Conservation (phyloP, 2,888 invertebrate genomes). For the Hoplodrina ambigua region DNA sequence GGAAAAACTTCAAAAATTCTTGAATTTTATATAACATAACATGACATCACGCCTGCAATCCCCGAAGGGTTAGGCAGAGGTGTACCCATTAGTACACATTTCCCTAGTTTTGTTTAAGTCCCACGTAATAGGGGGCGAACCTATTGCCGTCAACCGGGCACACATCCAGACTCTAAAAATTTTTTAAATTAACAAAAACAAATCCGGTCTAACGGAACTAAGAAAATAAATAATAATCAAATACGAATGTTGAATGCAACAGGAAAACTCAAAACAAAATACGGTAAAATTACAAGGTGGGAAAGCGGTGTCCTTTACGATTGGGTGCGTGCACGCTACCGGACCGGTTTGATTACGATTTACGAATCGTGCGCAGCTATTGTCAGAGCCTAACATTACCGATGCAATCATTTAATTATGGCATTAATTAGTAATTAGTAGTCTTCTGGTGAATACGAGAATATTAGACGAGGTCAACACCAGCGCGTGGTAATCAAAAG, state of each 20-base stretch:
- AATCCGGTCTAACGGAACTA: background rate
- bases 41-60: too few species aligned
- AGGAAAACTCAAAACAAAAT: constrained; percentile 42
- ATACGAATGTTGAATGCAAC: constrained; percentile 20
- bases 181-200: background rate
- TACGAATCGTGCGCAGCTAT: constrained; percentile 22
- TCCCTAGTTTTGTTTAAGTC: too few species aligned
- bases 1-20: background rate
- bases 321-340: constrained; percentile 34
- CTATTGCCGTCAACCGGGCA: too few species aligned
- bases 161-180: background rate
- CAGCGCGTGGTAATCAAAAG: background rate
- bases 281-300: constrained; percentile 21
- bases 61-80: too few species aligned
- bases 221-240: background rate
- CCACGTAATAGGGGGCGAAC: too few species aligned
- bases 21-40: too few species aligned
- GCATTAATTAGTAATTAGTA: constrained; percentile 11
- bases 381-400: constrained; percentile 8
- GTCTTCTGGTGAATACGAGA: constrained; percentile 14
- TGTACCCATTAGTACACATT: too few species aligned
- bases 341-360: constrained; percentile 47
- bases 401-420: constrained; percentile 26
- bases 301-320: constrained; percentile 50
- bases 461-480: background rate